These are phyloP conservation scores for Horisme vitalbata DNA, from an alignment of 2,888 invertebrate genomes.

Conservation along the genomic window DNA sequence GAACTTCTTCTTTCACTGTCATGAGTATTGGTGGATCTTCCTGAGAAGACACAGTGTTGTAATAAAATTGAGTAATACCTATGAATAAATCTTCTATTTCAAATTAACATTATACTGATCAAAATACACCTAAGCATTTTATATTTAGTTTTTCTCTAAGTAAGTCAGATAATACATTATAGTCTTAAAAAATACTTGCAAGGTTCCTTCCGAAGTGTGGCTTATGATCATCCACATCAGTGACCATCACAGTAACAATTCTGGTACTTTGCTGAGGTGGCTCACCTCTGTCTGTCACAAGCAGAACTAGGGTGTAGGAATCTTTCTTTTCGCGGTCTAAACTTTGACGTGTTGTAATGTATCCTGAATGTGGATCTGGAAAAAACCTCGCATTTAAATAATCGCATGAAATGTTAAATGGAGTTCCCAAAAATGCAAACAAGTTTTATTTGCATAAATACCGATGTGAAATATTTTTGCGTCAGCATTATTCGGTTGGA, in stretches of 20 bases:
- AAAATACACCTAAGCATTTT: no score
- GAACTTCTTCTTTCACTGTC: slow-evolving; percentile 85
- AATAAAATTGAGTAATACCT: no score
- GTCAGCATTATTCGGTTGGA: slow-evolving; percentile 87
- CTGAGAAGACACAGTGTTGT: slow-evolving; percentile 49
- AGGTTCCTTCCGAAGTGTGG: slow-evolving; percentile 87
- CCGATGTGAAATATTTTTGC: slow-evolving; percentile 85
- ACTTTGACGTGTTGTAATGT: slow-evolving; percentile 86
- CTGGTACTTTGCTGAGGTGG: slow-evolving; percentile 90
- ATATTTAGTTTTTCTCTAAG: background rate
- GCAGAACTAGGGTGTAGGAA: slow-evolving; percentile 88
- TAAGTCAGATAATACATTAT: background rate
- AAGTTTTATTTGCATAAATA: slow-evolving; percentile 35
- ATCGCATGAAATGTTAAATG: background rate
- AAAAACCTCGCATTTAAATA: background rate
- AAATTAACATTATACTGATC: no score
- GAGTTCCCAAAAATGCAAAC: background rate
- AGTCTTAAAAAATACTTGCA: slow-evolving; percentile 64
- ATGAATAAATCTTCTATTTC: no score
- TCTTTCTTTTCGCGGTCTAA: slow-evolving; percentile 90
- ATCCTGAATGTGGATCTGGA: slow-evolving; percentile 85
- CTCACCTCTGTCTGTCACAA: slow-evolving; percentile 90
- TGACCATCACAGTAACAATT: slow-evolving; percentile 85
- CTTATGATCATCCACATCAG: slow-evolving; percentile 91
- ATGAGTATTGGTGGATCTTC: slow-evolving; percentile 86